Evolutionary conservation across 2,113 vertebrate genomes (phyloP).

Genomic region (Catagonus wagneri): DNA sequence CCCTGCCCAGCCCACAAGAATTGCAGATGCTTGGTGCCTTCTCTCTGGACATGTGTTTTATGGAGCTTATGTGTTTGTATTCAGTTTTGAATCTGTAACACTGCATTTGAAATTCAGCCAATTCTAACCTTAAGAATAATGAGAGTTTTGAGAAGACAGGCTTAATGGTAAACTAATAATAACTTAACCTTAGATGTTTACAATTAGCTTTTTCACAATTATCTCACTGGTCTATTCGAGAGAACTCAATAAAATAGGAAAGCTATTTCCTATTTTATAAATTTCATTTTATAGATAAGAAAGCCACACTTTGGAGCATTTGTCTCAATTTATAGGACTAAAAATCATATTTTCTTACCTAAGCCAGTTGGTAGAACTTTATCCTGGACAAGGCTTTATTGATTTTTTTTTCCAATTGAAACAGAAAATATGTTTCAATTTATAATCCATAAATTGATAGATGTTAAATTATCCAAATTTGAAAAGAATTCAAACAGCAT

Average conservation of each 20-base stretch:
- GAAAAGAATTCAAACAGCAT: neutral
- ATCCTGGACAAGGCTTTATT: neutral
- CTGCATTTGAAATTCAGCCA: neutral
- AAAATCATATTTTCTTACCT: neutral
- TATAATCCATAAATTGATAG: neutral
- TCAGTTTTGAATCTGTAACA: neutral
- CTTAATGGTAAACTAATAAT: neutral
- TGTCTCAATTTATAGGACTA: neutral
- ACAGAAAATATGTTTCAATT: neutral
- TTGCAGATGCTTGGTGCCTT: neutral
- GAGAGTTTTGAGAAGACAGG: neutral
- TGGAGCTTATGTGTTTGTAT: neutral
- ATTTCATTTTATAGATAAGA: neutral
- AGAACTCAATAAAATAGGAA: neutral
- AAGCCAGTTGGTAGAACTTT: conserved; percentile 14
- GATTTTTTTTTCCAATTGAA: neutral
- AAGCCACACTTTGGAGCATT: neutral
- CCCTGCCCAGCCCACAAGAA: neutral
- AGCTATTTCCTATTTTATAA: neutral
- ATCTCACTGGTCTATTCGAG: neutral
- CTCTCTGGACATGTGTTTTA: neutral
- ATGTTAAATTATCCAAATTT: conserved; percentile 22
- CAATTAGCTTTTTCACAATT: neutral
- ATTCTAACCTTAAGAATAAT: conserved; percentile 15
- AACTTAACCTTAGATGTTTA: neutral